phyloP scores from a whole-genome alignment of 1,140 invertebrate genomes.

The Drosophila chauvacae region DNA sequence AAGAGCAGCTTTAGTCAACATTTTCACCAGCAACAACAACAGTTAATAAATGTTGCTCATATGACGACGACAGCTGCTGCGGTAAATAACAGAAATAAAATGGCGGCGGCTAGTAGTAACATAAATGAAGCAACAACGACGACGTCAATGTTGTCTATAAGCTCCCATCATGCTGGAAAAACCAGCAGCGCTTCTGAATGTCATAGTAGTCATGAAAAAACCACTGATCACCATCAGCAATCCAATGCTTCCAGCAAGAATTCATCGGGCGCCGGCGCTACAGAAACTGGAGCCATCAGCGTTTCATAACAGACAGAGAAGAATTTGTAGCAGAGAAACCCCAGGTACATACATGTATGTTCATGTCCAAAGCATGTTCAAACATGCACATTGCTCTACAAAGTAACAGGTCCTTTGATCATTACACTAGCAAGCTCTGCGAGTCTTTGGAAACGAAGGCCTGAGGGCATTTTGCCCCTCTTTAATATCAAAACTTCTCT shows the following conservation, averaged over 20 bases:
- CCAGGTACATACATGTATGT: too few relatives aligned
- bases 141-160: slow-evolving; percentile 16
- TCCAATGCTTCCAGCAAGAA: slow-evolving; percentile 31
- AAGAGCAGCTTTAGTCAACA: slow-evolving; percentile 66
- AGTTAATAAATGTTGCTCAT: slow-evolving; percentile 53
- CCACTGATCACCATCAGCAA: slow-evolving; percentile 26
- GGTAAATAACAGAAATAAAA: neutral
- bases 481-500: neutral
- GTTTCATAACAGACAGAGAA: slow-evolving; percentile 71
- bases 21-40: slow-evolving; percentile 76
- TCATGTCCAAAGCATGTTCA: too few relatives aligned
- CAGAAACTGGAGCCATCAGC: slow-evolving; percentile 77
- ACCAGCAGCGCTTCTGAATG: slow-evolving; percentile 32
- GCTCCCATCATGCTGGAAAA: slow-evolving; percentile 26
- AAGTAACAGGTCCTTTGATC: neutral
- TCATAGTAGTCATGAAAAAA: slow-evolving; percentile 22
- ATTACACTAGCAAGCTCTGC: neutral
- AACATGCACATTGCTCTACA: neutral
- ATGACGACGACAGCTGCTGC: slow-evolving; percentile 5
- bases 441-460: neutral
- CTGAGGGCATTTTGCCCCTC: neutral
- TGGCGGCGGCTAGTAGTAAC: slow-evolving; percentile 12
- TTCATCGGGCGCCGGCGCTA: slow-evolving; percentile 39
- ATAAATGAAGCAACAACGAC: slow-evolving; percentile 4
- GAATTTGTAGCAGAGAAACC: neutral